Conservation (phyloP, 1,140 invertebrate genomes). For the Triops cancriformis region DNA sequence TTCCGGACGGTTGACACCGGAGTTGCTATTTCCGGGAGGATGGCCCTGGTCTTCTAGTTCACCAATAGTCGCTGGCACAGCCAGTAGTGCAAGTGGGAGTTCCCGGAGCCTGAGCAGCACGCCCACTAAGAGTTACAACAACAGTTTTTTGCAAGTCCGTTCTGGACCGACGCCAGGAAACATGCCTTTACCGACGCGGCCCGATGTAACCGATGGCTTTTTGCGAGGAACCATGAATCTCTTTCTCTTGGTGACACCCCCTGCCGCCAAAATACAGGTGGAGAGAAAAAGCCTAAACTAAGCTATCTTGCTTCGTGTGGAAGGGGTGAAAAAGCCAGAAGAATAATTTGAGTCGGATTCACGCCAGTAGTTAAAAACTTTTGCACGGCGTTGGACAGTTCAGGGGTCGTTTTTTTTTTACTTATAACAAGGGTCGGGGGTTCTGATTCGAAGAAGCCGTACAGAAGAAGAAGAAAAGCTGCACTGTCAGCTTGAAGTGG, state of each 20-base stretch:
- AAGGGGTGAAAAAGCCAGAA: neutral
- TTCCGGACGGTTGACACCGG: conserved; percentile 7
- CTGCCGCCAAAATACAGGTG: conserved; percentile 54
- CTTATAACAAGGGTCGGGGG: neutral
- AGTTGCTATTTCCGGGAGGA: conserved; percentile 12
- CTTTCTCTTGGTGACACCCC: conserved; percentile 55
- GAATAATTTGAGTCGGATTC: neutral
- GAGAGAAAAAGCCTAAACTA: neutral
- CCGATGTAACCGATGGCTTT: conserved; percentile 43
- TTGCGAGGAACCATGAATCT: conserved; percentile 56
- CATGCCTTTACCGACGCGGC: conserved; percentile 29
- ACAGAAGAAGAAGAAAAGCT: neutral
- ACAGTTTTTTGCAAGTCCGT: neutral
- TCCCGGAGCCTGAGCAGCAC: neutral
- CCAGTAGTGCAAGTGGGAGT: neutral
- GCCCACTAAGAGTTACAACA: neutral
- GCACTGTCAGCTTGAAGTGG: neutral
- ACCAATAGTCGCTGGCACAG: neutral
- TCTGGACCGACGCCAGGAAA: conserved; percentile 18
- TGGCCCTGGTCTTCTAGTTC: neutral
- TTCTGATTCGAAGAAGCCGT: neutral
- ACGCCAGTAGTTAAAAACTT: neutral
- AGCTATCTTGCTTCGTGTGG: neutral
- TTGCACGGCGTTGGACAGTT: neutral
- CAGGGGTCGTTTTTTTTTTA: neutral